Evolutionary conservation across 2,888 invertebrate genomes (phyloP), one percentile per base, ranked within the genome.

Genomic region (Hybos culiciformis): DNA sequence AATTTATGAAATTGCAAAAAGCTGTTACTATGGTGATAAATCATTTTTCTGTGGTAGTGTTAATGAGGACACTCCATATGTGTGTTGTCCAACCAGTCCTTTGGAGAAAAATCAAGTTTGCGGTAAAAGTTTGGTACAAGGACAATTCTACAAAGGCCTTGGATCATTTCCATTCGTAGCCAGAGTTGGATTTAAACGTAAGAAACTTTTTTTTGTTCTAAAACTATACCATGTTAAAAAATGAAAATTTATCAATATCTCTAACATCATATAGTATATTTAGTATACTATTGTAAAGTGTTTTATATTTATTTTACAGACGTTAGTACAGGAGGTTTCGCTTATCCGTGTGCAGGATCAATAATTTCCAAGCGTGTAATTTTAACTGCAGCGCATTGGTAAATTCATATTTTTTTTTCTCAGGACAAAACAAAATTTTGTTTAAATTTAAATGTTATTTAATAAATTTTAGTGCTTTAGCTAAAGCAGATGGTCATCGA

Each of bases 111-210:
- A 58, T 47, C 72, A 72, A 48, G 66, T 71, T 34, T 81, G 80
- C 48, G 81, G 80, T 0, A 70, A 72, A 53, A 74, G 78, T 12
- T 70, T 80, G 64, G 77, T 81, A 3, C 73, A 75, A 48, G 80
- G 78, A 0, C 70, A 72, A 6, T 71, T 73, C 45, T 80, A 80
- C 51, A 71, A 70, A 31, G 79, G 78, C 2, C 61, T 84, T 7
- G 85, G 85, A 2, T 73, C 78, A 1, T 81, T 79, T 59, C 85
- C 85, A 1, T 85, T 83, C 73, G 75, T 81, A 0, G 83, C 76
- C 0, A 70, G 83, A 53, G 71, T 86, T 48, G 84, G 83, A 24
- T 85, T 84, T 54, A 75, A 77, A 55, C 77, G 85, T 84, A 63
- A 72, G 74, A 63, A 21, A 3, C 12, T 37, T 32, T 24, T 31